Evolutionary conservation across 2,888 invertebrate species (phyloP), one percentile per base, ranked within the genome.

Genomic region (Apantesis nais): DNA sequence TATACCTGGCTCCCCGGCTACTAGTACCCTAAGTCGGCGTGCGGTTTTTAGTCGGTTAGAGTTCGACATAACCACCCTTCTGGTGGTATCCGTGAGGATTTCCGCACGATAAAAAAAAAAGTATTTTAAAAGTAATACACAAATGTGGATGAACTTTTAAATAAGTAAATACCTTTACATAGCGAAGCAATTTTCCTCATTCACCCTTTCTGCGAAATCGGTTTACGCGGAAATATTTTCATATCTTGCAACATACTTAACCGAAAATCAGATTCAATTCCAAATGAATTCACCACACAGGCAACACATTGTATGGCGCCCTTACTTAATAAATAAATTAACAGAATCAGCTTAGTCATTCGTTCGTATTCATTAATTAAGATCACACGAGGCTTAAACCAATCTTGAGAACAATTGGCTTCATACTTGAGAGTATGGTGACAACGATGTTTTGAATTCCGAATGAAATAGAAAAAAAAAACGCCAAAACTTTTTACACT

Each of bases 351-450:
- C 94, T 92, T 91, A 92, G 90, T 94, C 94, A 94, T 93, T 94
- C 93, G 88, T 93, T 92, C 90, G 85, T 88, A 92, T 93, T 93
- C 94, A 94, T 94, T 94, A 94, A 94, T 94, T 94, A 94, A 93
- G 93, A 93, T 93, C 94, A 94, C 92, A 94, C 92, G 93, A 93
- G 94, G 88, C 92, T 93, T 93, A 92, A 92, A 93, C 92, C 94
- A 93, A 94, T 94, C 93, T 93, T 87, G 85, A 87, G 92, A 94
- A 94, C 94, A 94, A 94, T 94, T 93, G 94, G 89, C 92, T 92
- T 91, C 90, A 85, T 89, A 90, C 88, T 91, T 80, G 76, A 70
- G 63, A 41, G 66, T 86, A 80, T 80, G 82, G 89, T 81, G 84
- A 73, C 88, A 64, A 87, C 70, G 67, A 14, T 41, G 58, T 67